Conservation (phyloP, 2,888 invertebrate genomes). For the Cerastis leucographa region DNA sequence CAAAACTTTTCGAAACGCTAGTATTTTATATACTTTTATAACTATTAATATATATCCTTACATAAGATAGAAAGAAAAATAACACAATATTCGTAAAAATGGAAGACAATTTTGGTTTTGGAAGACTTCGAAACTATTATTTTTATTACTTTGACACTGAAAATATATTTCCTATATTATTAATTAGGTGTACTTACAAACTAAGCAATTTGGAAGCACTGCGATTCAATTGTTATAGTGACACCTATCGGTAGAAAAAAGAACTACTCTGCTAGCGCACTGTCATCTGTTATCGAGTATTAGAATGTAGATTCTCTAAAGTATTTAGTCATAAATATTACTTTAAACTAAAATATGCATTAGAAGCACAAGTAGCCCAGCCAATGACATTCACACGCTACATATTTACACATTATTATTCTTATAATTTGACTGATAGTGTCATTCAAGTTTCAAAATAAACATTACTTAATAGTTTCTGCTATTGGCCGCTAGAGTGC, state of each 20-base stretch:
- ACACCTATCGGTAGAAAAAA: constrained; percentile 40
- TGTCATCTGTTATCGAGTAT: constrained; percentile 67
- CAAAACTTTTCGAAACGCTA: constrained; percentile 70
- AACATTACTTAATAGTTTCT: constrained; percentile 37
- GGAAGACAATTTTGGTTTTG: constrained; percentile 77
- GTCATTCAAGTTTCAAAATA: constrained; percentile 63
- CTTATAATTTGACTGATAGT: constrained; percentile 86
- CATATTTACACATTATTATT: constrained; percentile 82
- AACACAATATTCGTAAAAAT: constrained; percentile 57
- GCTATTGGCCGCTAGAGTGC: constrained; percentile 69
- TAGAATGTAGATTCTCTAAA: constrained; percentile 37
- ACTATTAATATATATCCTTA: constrained; percentile 66
- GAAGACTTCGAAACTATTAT: constrained; percentile 73
- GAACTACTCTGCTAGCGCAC: constrained; percentile 54
- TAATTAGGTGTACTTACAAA: constrained; percentile 29
- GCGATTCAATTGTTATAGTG: constrained; percentile 59
- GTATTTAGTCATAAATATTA: neutral
- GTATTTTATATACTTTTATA: constrained; percentile 55
- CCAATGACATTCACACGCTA: constrained; percentile 69
- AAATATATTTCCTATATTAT: constrained; percentile 79
- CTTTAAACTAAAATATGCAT: neutral
- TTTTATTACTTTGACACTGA: constrained; percentile 82
- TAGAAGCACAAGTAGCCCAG: constrained; percentile 11
- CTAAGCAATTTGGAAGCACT: constrained; percentile 73
- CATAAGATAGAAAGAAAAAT: constrained; percentile 45